Base-by-base conservation (phyloP, 2,113 vertebrate genomes). In the Urocynchramus pylzowi region DNA sequence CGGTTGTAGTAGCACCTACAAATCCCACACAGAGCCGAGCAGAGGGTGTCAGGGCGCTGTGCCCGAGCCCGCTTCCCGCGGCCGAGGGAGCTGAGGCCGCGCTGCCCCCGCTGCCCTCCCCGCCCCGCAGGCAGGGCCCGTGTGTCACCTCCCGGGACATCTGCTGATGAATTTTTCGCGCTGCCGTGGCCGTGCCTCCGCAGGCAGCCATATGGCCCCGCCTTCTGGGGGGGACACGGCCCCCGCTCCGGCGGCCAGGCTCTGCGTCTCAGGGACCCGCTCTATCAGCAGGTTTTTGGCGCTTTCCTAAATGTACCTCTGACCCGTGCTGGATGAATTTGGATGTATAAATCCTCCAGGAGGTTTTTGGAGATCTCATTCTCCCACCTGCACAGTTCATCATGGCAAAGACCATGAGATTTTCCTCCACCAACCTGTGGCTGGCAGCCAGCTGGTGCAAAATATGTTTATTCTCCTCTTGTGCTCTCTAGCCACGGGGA, bases 191-290 rank as follows among this genome's bases (percentile, higher is more conserved):
- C 35, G 26, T 81, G 83, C 28, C 83, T 89, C 68, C 20, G 0
- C 92, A 52, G 74, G 93, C 75, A 84, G 76, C 87, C 94, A 87
- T 89, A 83, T 91, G 97, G 95, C 73, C 86, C 54, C 4, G 0
- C 0, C 6, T 41, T 52, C 87, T 31, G 15, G 11, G 65, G 64
- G 64, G 41, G 63, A 31, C 49, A 18, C 44, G 30, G 57, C 57
- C 31, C 23, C 3, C 4, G 0, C 52, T 49, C 67, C 8, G 2
- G 6, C 6, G 2, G 13, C 84, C 82, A 16, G 37, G 24, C 79
- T 71, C 61, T 7, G n/a, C 26, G 0, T 61, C 44, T 41, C 47
- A 24, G 74, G 87, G 84, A 79, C 13, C 16, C 53, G 85, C 68
- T 59, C 76, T 5, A 3, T 1, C 6, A 78, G 45, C 60, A 26